A percentile compares a stretch with the other conserved stretches of the same genome.
These are phyloP conservation scores for Boulengerochromis microlepis DNA, from an alignment of 2,113 vertebrate species.

Conservation along the genomic window DNA sequence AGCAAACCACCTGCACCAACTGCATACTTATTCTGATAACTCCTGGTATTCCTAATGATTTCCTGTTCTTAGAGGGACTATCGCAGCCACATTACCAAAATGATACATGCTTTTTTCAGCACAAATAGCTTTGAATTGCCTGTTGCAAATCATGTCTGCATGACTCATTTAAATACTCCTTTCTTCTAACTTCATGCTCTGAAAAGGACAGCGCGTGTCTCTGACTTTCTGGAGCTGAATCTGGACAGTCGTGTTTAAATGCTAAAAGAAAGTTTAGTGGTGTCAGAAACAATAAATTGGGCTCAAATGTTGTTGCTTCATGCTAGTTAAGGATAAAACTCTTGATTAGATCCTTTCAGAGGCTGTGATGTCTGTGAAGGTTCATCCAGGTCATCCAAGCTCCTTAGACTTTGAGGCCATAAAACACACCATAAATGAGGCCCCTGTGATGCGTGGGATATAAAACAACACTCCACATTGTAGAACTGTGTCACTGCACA, in stretches of 20 bases:
- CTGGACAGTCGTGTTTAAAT: not conserved
- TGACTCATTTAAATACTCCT: not conserved
- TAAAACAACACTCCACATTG: not conserved
- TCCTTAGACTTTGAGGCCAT: not conserved
- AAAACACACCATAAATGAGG: not conserved
- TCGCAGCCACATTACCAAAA: not conserved
- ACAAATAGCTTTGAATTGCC: not conserved
- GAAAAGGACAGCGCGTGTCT: not conserved
- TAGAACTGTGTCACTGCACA: not conserved
- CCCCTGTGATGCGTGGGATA: fast-evolving
- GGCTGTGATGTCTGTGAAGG: not conserved
- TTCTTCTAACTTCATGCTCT: not conserved
- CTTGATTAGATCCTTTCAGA: not conserved
- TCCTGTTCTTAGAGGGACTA: not conserved
- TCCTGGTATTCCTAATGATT: not conserved
- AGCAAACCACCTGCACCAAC: not conserved
- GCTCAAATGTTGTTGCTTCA: not conserved
- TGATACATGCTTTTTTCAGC: not conserved
- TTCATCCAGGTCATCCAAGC: not conserved
- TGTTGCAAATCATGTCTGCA: not conserved
- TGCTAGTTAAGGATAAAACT: not conserved
- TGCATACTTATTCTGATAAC: not conserved
- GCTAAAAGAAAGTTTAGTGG: not conserved
- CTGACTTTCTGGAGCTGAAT: not conserved
- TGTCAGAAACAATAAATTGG: not conserved